Evolutionary conservation across 2,797 vertebrate species (phyloP), one percentile per base, ranked within the genome.

Genomic region (Nasua narica): DNA sequence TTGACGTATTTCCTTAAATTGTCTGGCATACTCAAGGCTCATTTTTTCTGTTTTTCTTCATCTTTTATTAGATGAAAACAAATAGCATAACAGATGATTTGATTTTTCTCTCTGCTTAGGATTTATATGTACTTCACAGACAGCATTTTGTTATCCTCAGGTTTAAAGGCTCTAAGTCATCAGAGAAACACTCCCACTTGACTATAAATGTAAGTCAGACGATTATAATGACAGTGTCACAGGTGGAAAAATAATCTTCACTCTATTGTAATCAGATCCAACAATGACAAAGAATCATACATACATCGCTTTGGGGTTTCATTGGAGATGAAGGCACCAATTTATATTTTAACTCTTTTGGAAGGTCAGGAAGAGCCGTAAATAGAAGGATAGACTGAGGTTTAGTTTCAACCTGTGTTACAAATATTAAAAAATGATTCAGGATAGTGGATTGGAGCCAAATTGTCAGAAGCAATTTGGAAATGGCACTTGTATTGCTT

Each of bases 211-310:
- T 76, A 96, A 97, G 48, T 86, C 78, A 76, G 72, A 95, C 7
- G 78, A 96, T 93, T 97, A 92, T 97, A 98, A 96, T n/a, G 4
- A 54, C 82, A 81, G 56, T 87, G 56, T 96, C 87, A 90, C 21
- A 96, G 69, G n/a, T 96, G 46, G 67, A 43, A 97, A 94, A 98
- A 96, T 67, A 97, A 98, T 77, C 83, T 97, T 96, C 90, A 92
- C 87, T 96, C 96, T 91, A 87, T 77, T 98, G 86, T 95, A 97
- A 96, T 96, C 95, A 98, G 86, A 18, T n/a, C 19, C 6, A 86
- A 65, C 14, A 27, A 10, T 89, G 96, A 97, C 89, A 92, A 48
- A 94, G 50, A 60, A 76, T 43, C 65, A 58, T 32, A 11, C 65
- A 58, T 32, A 11, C 25, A 29, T 74, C 43, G 40, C 67, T 87